These are phyloP conservation scores for Nycticryphes semicollaris DNA, from an alignment of 2,113 vertebrate genomes.

Conservation along the genomic window DNA sequence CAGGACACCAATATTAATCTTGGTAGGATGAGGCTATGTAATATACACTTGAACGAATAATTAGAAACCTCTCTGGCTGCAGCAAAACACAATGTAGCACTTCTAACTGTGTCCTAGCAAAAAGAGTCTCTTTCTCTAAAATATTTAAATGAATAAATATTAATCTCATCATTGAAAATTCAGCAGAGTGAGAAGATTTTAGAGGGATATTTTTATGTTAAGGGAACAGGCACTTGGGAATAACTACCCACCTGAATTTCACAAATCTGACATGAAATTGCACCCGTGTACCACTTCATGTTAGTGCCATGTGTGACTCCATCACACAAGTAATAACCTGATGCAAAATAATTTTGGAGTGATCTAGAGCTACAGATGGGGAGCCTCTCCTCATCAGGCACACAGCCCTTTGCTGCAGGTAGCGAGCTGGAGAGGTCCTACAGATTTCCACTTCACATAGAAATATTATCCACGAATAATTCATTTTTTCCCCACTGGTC, in stretches of 20 bases:
- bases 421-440: not conserved
- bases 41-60: not conserved
- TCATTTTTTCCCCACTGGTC: not conserved
- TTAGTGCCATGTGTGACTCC: not conserved
- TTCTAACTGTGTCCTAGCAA: not conserved
- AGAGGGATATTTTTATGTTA: not conserved
- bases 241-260: not conserved
- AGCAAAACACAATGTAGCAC: not conserved
- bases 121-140: not conserved
- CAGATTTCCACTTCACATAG: not conserved
- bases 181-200: not conserved
- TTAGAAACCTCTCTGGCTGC: slow-evolving; percentile 12
- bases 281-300: not conserved
- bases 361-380: not conserved
- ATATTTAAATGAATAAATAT: not conserved
- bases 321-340: not conserved
- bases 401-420: fast-evolving
- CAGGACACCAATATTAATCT: not conserved
- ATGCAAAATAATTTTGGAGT: not conserved
- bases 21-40: not conserved
- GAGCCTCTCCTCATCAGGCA: not conserved
- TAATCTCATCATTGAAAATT: not conserved
- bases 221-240: not conserved
- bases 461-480: not conserved
- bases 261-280: not conserved